Evolutionary conservation across 2,888 invertebrate species (phyloP), one percentile per base, ranked within the genome.

Genomic region (Drosophila kuntzei): DNA sequence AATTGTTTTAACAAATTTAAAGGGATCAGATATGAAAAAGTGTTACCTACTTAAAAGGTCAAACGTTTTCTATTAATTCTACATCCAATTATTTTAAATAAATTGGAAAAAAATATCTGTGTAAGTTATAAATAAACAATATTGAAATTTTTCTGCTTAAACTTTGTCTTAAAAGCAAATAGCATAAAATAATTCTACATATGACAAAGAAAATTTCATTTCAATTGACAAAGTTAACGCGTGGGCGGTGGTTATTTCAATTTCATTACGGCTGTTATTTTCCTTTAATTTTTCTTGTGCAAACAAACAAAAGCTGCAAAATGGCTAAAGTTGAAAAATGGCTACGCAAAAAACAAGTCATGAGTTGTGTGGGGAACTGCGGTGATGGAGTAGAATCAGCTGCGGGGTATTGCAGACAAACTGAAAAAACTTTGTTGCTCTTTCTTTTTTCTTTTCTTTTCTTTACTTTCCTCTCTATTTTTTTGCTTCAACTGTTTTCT

Each of bases 241-340:
- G 37, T 22, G 32, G 12, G 32, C 8, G 14, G 8, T n/a, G 36
- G 34, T 66, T 71, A 63, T 65, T 79, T 64, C 68, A 62, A 77
- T 81, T 87, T 79, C 68, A 76, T 76, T 81, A 59, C 76, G 49
- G 41, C 53, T 73, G 57, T 29, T 81, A 77, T 87, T 87, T 86
- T 82, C 60, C 65, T 76, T 82, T 74, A 81, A 81, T 85, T 89
- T 79, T 79, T 62, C 58, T 54, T 68, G 53, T 27, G 63, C 65
- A 76, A 79, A 81, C 85, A 87, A 80, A 83, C 72, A 70, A 65
- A 44, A 60, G 44, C 47, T 44, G 69, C 51, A 63, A 39, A 63
- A 53, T 44, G 51, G 43, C 50, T 39, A 77, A 83, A 71, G 75
- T 67, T 71, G 64, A 64, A 68, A 77, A 80, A 79, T 61, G 53